These are phyloP conservation scores for Lanistes nyassanus DNA, from an alignment of 1,140 invertebrate species.

Conservation along the genomic window DNA sequence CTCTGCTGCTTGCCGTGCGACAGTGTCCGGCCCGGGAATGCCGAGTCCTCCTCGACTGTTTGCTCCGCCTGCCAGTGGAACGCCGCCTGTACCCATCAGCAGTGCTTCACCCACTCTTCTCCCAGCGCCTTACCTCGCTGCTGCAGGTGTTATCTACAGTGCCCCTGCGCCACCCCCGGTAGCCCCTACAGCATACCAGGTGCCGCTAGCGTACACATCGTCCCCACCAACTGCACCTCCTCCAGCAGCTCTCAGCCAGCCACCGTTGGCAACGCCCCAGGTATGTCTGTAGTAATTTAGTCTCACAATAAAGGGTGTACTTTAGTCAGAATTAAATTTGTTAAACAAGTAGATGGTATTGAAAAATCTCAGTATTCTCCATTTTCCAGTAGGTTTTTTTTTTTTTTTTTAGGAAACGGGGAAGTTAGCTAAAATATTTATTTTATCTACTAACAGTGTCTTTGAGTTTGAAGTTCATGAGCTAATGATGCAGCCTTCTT, in stretches of 20 bases:
- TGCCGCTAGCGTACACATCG: conserved; percentile 36
- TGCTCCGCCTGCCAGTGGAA: conserved; percentile 7
- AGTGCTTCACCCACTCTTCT: conserved; percentile 37
- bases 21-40: conserved; percentile 33
- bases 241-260: conserved; percentile 17
- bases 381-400: background rate
- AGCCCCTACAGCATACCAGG: conserved; percentile 24
- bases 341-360: too few species aligned
- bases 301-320: too few species aligned
- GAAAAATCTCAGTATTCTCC: background rate
- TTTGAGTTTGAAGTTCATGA: too few species aligned
- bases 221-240: conserved; percentile 33
- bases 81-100: conserved; percentile 26
- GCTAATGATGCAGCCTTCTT: too few species aligned
- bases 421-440: too few species aligned
- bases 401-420: conserved; percentile 11
- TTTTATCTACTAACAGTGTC: too few species aligned
- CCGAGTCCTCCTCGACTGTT: conserved; percentile 30
- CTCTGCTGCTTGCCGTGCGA: background rate
- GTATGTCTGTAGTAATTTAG: too few species aligned
- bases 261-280: conserved; percentile 24
- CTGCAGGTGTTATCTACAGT: conserved; percentile 38
- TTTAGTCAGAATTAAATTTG: too few species aligned
- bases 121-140: conserved; percentile 25
- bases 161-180: conserved; percentile 28